Conservation (phyloP, 2,113 vertebrate species). For the Holacanthus passer region DNA sequence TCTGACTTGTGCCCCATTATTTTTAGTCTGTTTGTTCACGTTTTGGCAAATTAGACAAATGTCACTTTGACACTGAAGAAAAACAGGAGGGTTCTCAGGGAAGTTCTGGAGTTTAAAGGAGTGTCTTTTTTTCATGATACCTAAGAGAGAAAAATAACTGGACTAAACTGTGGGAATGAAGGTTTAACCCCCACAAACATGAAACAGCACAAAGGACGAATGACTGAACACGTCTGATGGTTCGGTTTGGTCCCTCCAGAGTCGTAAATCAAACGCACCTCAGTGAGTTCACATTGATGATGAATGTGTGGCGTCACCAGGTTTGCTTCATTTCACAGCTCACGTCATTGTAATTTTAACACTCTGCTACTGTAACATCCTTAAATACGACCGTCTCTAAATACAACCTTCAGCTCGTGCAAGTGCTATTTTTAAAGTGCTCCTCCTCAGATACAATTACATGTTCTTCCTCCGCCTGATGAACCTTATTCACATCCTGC, state of each 20-base stretch:
- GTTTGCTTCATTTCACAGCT: neutral
- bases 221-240: neutral
- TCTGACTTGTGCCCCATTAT: too few species aligned
- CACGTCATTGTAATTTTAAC: neutral
- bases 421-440: conserved; percentile 50
- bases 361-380: neutral
- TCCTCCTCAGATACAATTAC: conserved; percentile 26
- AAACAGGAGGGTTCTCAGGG: too few species aligned
- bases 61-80: neutral
- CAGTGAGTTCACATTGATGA: neutral
- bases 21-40: too few species aligned
- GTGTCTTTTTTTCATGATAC: too few species aligned
- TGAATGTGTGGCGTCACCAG: neutral
- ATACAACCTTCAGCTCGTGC: conserved; percentile 10
- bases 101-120: too few species aligned
- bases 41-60: neutral
- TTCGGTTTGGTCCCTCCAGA: too few species aligned
- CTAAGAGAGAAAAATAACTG: too few species aligned
- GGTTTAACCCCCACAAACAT: neutral
- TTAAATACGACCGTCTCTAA: conserved; percentile 13
- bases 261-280: conserved; percentile 17
- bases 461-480: neutral
- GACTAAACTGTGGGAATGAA: neutral
- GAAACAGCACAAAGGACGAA: neutral
- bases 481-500: neutral